Evolutionary conservation across 1,140 invertebrate species (phyloP), one percentile per base, ranked within the genome.

Genomic region (Eurosta solidaginis): DNA sequence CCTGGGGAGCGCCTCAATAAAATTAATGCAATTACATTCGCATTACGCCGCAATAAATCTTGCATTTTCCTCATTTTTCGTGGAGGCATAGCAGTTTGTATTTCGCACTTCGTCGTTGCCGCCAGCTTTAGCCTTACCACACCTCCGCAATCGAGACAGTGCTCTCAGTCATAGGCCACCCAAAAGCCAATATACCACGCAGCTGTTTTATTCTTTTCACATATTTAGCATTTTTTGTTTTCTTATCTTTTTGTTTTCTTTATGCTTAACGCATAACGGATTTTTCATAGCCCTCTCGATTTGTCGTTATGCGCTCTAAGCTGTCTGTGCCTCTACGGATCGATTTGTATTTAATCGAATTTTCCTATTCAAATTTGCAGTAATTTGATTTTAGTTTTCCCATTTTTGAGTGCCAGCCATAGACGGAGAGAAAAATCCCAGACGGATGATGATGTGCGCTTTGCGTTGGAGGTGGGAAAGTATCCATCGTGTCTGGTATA

Each of bases 401-500:
- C 27, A 40, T 76, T 50, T 52, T 29, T 52, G 44, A 12, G 42
- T 40, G 63, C 73, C n/a, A 36, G n/a, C 17, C 91, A 86, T 82
- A 92, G 90, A 81, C 89, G 89, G 80, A 89, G 20, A 6, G 10
- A 22, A 68, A 29, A 20, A 17, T 12, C 29, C n/a, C 1, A 2
- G 7, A 12, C n/a, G n/a, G n/a, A n/a, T n/a, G n/a, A n/a, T n/a
- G n/a, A n/a, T n/a, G n/a, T n/a, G n/a, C n/a, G n/a, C n/a, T n/a
- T n/a, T n/a, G n/a, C n/a, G n/a, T n/a, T n/a, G n/a, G n/a, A n/a
- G n/a, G n/a, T n/a, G n/a, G n/a, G n/a, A n/a, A n/a, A n/a, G n/a
- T n/a, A n/a, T n/a, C n/a, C n/a, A n/a, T n/a, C n/a, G n/a, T n/a
- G n/a, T n/a, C n/a, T n/a, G n/a, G n/a, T n/a, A n/a, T n/a, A n/a